These are phyloP conservation scores for Myopa testacea DNA, from an alignment of 2,888 invertebrate species.

Conservation along the genomic window DNA sequence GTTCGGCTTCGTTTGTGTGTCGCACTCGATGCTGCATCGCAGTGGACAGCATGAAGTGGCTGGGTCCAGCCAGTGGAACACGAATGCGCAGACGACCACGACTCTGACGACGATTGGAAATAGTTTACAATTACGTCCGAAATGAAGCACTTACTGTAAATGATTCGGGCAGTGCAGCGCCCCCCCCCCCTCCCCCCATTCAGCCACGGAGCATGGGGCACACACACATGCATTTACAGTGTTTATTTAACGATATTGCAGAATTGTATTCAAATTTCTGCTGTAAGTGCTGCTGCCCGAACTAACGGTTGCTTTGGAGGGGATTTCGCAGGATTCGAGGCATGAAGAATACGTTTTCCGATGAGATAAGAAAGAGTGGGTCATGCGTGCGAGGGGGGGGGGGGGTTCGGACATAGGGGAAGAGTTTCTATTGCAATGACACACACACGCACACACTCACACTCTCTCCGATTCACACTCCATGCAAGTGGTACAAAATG, in stretches of 20 bases:
- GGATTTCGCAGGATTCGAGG: background rate
- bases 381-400: background rate
- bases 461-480: too few relatives aligned
- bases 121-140: background rate
- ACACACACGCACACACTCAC: background rate
- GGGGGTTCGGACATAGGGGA: too few relatives aligned
- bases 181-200: too few relatives aligned
- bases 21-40: background rate
- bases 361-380: too few relatives aligned
- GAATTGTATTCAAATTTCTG: too few relatives aligned
- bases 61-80: slow-evolving; percentile 35
- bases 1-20: background rate
- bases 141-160: background rate
- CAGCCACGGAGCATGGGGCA: too few relatives aligned
- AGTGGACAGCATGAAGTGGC: slow-evolving; percentile 39
- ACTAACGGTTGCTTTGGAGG: background rate
- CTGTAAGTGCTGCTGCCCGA: too few relatives aligned
- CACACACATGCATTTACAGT: too few relatives aligned
- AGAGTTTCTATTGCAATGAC: background rate
- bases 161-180: background rate
- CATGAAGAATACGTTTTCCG: background rate
- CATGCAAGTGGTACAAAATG: background rate
- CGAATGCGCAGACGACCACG: slow-evolving; percentile 23
- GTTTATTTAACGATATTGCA: too few relatives aligned
- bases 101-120: background rate